Base-by-base conservation (phyloP, 2,113 vertebrate genomes). In the Amphiprion ocellaris region DNA sequence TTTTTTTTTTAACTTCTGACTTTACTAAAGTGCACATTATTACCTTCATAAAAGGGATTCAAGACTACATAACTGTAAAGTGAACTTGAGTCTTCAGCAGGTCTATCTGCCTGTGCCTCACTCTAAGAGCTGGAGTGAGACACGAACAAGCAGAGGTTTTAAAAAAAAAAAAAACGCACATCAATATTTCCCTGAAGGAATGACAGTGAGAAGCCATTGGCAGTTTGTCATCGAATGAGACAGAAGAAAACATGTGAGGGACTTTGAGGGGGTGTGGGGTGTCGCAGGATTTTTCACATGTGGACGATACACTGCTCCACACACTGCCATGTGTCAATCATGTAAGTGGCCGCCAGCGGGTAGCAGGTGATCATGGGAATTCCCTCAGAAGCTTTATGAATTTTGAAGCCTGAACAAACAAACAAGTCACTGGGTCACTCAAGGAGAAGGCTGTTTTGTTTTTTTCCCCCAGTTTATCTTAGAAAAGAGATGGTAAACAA, bases 341-440 rank as follows among this genome's bases (percentile, higher is more conserved):
- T 79, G 88, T 62, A 81, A 83, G 81, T 90, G 90, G 90, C 80
- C 82, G 81, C 86, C 81, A 87, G 84, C 69, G 73, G 70, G 77
- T 90, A 69, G 83, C 78, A 86, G 87, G 89, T 92, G 93, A 92
- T 93, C 94, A 94, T 88, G 26, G 94, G 90, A 93, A 88, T 91
- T 90, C 77, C 91, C 85, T 86, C 83, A 87, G 89, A 87, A 92
- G 91, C 93, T 96, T 95, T 94, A 95, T 96, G 90, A 97, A 97
- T 96, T 95, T 96, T 96, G 91, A 93, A 96, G 93, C 93, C 94
- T 95, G 94, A 96, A 94, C 93, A 96, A 97, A 95, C 93, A 92
- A 94, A 94, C 92, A 95, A 89, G 89, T 94, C 93, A 86, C 84
- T 74, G 70, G 89, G 83, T 92, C 90, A 90, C 85, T 92, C 33